phyloP scores from a whole-genome alignment of 2,888 invertebrate genomes.

The Hetaerina titia region DNA sequence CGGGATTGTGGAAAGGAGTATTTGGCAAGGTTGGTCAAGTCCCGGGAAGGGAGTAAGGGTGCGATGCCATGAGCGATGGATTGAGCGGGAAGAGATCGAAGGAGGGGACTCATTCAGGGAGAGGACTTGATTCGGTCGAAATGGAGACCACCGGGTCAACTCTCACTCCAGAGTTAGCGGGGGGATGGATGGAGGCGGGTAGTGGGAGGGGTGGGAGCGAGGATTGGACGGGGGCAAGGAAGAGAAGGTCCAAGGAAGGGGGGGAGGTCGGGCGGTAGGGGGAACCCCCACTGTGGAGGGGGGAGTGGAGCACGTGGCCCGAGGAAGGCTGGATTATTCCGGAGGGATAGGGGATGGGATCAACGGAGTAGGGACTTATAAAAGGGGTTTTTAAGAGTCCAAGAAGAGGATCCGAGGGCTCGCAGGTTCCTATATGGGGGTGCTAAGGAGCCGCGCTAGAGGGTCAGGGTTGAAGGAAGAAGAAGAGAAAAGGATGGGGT shows the following conservation, averaged over 20 bases:
- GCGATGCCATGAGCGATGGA: not conserved
- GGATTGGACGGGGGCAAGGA: not conserved
- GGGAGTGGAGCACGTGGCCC: not conserved
- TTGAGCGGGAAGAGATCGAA: not conserved
- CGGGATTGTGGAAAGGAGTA: not conserved
- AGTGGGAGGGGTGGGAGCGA: not conserved
- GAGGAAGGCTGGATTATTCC: not conserved
- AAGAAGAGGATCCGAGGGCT: conserved; percentile 8
- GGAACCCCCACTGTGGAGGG: not conserved
- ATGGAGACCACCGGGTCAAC: not conserved
- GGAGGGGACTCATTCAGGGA: not conserved
- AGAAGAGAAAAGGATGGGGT: not conserved
- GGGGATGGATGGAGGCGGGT: not conserved
- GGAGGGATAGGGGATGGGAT: not conserved
- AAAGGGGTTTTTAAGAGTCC: conserved; percentile 9
- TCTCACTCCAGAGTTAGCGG: not conserved
- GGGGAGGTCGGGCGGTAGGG: not conserved
- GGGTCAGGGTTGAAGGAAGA: not conserved
- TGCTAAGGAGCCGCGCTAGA: not conserved
- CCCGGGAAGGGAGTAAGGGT: not conserved
- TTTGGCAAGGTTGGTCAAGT: too few species aligned
- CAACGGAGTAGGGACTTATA: not conserved
- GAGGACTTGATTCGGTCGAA: not conserved
- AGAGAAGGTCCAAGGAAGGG: not conserved
- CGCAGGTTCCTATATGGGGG: not conserved